Base-by-base conservation (phyloP, 2,113 vertebrate genomes). In the Panthera uncia region DNA sequence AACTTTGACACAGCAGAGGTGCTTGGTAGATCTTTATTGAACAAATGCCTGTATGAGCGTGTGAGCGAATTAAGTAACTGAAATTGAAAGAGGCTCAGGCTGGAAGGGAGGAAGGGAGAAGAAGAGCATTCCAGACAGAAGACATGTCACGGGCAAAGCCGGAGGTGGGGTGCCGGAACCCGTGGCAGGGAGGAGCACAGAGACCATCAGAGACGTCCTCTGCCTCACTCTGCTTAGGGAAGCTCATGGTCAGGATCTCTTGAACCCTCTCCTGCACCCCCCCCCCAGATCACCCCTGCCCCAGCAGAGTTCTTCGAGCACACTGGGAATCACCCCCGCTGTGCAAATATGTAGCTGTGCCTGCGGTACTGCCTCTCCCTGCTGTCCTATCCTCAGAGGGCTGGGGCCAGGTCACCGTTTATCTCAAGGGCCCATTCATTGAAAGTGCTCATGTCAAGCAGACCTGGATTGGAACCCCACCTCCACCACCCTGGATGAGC, bases 181-280 rank as follows among this genome's bases (percentile, higher is more conserved):
- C 4, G 23, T 1, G 36, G 36, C 50, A 21, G 5, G 0, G 23
- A 31, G 36, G 23, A 29, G 2, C 4, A 12, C 2, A 8, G 19
- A 81, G 50, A 79, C 52, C 4, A 6, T 41, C n/a, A 33, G 1
- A 76, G 71, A 10, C 21, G 12, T 6, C 36, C 87, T 52, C 23
- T 48, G 45, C 21, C 19, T 63, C 41, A n/a, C 61, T 78, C 50
- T 36, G n/a, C 38, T 29, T 66, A 41, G 18, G 41, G 31, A 92
- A 33, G 19, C 27, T 89, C 12, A 0, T 11, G 6, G 15, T 41
- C n/a, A 36, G 12, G 52, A 7, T 38, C 69, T 68, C 7, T 11
- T 5, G 8, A 19, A 11, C 18, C 21, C 7, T 1, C 1, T 4
- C 41, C 45, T 9, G 45, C 45, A 8, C 45, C 7, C 41, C 45